phyloP scores from a whole-genome alignment of 2,888 invertebrate species.

The Dascillus cervinus region DNA sequence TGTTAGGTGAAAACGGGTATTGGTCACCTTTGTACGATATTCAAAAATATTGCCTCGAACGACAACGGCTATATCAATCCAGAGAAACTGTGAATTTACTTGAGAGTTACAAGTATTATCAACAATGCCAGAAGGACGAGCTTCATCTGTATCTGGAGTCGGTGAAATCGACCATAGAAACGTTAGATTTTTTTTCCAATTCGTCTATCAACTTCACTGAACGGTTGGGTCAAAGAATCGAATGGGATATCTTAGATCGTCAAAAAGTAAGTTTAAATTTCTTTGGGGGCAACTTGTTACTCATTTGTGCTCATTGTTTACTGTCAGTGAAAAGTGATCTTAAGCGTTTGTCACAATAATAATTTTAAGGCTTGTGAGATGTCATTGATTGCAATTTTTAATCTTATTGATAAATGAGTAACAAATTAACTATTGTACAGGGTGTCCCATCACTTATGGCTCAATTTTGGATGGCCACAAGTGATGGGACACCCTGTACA shows the following conservation, averaged over 20 bases:
- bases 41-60: conserved; percentile 21
- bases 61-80: conserved; percentile 12
- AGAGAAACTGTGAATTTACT: conserved; percentile 17
- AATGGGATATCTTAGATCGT: conserved; percentile 21
- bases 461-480: no score
- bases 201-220: conserved; percentile 3
- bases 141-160: conserved; percentile 20
- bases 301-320: no score
- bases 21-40: conserved; percentile 21
- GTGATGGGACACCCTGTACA: no score
- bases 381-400: no score
- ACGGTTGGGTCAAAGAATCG: conserved; percentile 16
- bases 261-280: conserved; percentile 19
- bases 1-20: conserved; percentile 11
- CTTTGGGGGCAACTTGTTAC: no score
- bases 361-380: no score
- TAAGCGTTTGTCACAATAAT: no score
- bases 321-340: no score
- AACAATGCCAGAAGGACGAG: conserved; percentile 19
- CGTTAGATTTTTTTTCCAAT: conserved; percentile 17
- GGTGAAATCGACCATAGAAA: conserved; percentile 18
- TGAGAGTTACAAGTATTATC: conserved; percentile 17
- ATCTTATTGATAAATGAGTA: no score
- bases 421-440: no score
- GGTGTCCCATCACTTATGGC: no score